These are phyloP conservation scores for Pangasius krempfi DNA, from an alignment of 2,797 vertebrate genomes.

Conservation along the genomic window DNA sequence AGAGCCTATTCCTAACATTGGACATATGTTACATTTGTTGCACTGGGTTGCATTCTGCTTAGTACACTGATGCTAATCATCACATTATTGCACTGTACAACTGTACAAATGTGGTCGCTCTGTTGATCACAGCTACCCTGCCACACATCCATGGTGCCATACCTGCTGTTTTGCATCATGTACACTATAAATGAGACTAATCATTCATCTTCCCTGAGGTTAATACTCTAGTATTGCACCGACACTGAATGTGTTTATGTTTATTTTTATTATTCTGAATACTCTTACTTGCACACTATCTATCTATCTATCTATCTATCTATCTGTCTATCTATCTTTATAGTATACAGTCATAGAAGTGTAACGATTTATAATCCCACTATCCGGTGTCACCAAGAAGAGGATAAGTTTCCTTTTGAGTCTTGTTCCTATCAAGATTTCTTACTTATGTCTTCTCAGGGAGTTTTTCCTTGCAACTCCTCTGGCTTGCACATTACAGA, in stretches of 20 bases:
- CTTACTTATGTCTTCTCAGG: background rate
- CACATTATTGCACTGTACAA: background rate
- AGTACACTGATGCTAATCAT: background rate
- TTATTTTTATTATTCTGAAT: background rate
- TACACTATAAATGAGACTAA: background rate
- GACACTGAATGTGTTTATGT: background rate
- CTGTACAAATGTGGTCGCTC: background rate
- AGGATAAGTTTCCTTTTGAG: background rate
- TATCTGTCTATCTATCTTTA: background rate
- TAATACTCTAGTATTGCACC: background rate
- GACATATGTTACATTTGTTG: background rate
- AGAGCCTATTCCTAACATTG: background rate
- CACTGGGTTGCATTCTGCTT: background rate
- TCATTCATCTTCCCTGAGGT: background rate
- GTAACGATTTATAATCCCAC: background rate
- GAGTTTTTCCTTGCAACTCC: background rate
- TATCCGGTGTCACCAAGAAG: background rate
- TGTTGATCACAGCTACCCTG: background rate
- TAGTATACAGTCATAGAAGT: background rate
- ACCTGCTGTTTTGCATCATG: background rate
- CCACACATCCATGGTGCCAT: background rate
- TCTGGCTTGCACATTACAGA: background rate
- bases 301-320: background rate
- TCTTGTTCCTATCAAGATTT: constrained; percentile 1
- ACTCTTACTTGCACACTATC: background rate